Conservation (phyloP, 2,888 invertebrate genomes). For the Keiferia lycopersicella region DNA sequence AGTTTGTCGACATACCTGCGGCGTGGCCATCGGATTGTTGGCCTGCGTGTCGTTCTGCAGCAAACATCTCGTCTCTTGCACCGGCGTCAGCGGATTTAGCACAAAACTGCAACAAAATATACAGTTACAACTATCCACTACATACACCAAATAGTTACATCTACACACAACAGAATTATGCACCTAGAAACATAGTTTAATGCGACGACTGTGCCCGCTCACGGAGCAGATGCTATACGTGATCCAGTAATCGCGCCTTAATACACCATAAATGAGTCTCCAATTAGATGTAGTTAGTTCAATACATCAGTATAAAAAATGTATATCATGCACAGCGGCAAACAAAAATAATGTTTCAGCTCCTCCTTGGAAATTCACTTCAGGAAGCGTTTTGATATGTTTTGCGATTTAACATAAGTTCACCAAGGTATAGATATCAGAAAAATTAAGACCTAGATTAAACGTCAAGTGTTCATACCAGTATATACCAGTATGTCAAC, state of each 20-base stretch:
- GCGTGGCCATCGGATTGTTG: slow-evolving; percentile 91
- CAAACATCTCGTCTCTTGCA: slow-evolving; percentile 94
- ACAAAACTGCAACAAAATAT: slow-evolving; percentile 87
- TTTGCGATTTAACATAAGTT: too few species aligned
- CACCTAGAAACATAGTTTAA: not conserved
- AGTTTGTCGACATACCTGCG: slow-evolving; percentile 73
- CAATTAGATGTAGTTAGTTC: not conserved
- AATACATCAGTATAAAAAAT: too few species aligned
- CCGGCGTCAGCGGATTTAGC: slow-evolving; percentile 93
- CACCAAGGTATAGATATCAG: too few species aligned
- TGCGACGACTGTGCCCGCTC: not conserved
- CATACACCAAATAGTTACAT: slow-evolving; percentile 65
- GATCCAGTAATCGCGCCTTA: not conserved
- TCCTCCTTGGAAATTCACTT: too few species aligned
- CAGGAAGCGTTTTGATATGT: too few species aligned
- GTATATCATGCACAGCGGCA: too few species aligned
- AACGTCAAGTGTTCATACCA: too few species aligned
- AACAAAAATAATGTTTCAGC: too few species aligned
- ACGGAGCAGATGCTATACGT: slow-evolving; percentile 1
- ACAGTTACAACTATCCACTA: slow-evolving; percentile 7
- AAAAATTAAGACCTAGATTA: too few species aligned
- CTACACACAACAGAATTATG: not conserved
- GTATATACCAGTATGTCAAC: too few species aligned
- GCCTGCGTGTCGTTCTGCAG: slow-evolving; percentile 96
- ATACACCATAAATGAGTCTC: not conserved